Conservation (phyloP, 2,113 vertebrate genomes). For the Ammodytes dubius region DNA sequence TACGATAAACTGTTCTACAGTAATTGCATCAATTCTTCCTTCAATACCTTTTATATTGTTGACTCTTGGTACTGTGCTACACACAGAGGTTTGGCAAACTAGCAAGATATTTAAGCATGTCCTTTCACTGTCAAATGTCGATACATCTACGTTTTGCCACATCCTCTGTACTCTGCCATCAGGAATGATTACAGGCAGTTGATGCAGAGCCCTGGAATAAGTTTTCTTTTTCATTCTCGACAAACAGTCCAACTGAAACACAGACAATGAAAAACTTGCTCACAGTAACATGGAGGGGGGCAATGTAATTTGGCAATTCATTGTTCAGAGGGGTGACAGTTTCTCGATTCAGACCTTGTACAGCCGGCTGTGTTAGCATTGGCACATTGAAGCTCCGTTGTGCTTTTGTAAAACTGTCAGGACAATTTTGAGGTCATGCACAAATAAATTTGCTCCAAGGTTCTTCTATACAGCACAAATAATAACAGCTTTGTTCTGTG, state of each 20-base stretch:
- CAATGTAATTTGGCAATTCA: background rate
- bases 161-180: background rate
- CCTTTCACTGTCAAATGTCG: slow-evolving; percentile 34
- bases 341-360: background rate
- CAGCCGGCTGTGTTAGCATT: background rate
- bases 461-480: background rate
- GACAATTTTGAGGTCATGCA: background rate
- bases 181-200: background rate
- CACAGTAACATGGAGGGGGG: background rate
- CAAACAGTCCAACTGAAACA: slow-evolving; percentile 25
- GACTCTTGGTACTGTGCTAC: background rate
- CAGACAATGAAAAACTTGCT: background rate
- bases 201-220: slow-evolving; percentile 7
- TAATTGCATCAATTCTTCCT: background rate
- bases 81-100: background rate
- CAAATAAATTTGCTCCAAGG: background rate
- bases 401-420: background rate
- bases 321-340: background rate
- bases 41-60: background rate
- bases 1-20: too few species aligned
- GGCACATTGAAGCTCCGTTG: background rate
- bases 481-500: background rate
- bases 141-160: slow-evolving; percentile 1
- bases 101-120: slow-evolving; percentile 9
- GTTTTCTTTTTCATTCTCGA: slow-evolving; percentile 3